phyloP scores from a whole-genome alignment of 64 coral and sea anemone genomes.

The Porites lutea region DNA sequence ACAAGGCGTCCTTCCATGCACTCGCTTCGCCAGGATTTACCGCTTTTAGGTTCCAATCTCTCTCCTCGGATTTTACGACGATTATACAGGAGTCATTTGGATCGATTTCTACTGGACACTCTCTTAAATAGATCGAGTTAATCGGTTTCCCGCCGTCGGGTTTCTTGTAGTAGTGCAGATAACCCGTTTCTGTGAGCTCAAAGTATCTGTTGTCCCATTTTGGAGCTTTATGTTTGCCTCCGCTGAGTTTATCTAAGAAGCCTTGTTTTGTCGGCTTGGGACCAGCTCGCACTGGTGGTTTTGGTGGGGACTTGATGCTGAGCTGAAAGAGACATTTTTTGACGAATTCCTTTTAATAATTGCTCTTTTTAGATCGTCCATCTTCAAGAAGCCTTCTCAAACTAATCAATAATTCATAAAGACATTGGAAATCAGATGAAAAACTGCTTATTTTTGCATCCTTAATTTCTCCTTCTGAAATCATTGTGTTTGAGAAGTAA shows the following conservation, averaged over 20 bases:
- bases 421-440: too few relatives aligned
- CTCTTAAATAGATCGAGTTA: conserved; percentile 93
- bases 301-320: conserved; percentile 60
- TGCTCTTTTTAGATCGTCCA: too few relatives aligned
- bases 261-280: conserved; percentile 86
- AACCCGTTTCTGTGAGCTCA: conserved; percentile 79
- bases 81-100: conserved; percentile 61
- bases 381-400: too few relatives aligned
- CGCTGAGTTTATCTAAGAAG: conserved; percentile 87
- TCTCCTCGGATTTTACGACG: conserved; percentile 83
- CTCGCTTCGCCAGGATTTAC: conserved; percentile 71
- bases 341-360: too few relatives aligned
- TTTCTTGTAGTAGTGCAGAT: conserved; percentile 91
- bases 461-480: too few relatives aligned
- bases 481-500: too few relatives aligned
- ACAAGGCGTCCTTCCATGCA: conserved; percentile 70
- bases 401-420: too few relatives aligned
- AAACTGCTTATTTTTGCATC: too few relatives aligned
- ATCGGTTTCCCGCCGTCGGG: conserved; percentile 91
- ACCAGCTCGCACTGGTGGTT: neutral
- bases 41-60: conserved; percentile 82
- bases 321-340: conserved; percentile 40
- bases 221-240: conserved; percentile 85
- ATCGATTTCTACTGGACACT: conserved; percentile 74
- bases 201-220: conserved; percentile 99